phyloP scores from a whole-genome alignment of 2,113 vertebrate species.

The Mionectes macconnelli region DNA sequence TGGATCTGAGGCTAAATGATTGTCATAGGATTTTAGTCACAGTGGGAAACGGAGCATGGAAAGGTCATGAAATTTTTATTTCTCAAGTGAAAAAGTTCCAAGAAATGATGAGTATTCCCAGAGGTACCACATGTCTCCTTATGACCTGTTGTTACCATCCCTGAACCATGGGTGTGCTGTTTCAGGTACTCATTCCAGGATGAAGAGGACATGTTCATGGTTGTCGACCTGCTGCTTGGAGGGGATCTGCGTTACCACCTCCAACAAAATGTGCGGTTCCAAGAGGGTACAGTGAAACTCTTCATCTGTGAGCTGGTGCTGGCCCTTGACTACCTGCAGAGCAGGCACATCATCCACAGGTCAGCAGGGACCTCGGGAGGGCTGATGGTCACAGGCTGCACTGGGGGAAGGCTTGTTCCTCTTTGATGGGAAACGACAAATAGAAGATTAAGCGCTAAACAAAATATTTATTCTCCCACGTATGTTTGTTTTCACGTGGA shows the following conservation, averaged over 20 bases:
- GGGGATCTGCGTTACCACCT: constrained; percentile 96
- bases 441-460: background rate
- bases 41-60: fast-evolving
- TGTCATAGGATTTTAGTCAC: background rate
- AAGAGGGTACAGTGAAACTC: constrained; percentile 88
- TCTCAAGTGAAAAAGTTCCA: background rate
- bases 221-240: constrained; percentile 93
- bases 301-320: constrained; percentile 91
- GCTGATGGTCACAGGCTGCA: background rate
- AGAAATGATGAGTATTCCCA: background rate
- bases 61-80: background rate
- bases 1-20: background rate
- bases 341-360: constrained; percentile 93
- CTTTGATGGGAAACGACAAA: background rate
- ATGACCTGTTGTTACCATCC: background rate
- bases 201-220: constrained; percentile 99
- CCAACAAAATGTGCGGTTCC: constrained; percentile 93
- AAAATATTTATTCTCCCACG: background rate
- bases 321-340: constrained; percentile 91
- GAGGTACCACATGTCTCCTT: background rate
- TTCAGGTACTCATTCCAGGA: constrained; percentile 98
- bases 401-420: background rate
- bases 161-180: background rate
- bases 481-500: background rate
- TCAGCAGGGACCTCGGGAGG: constrained; percentile 38